Conservation (phyloP, 35 echinoderm and acorn worm species). For the Apostichopus parvimensis region DNA sequence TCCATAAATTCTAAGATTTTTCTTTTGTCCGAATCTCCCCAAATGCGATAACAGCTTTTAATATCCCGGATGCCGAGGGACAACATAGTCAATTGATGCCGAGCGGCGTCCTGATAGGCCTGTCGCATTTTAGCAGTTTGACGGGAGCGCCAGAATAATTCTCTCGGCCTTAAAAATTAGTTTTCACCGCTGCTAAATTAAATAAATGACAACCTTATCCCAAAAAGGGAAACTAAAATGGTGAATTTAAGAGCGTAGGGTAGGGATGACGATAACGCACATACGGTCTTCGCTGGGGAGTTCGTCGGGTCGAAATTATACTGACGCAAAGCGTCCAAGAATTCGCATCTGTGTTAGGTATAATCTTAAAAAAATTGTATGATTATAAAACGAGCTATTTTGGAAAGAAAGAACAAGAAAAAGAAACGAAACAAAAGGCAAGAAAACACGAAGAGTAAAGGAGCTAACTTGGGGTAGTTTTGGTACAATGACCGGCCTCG, state of each 20-base stretch:
- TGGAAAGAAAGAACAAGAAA: neutral
- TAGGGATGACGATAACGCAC: slow-evolving; percentile 44
- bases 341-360: slow-evolving; percentile 27
- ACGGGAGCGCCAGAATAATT: slow-evolving; percentile 41
- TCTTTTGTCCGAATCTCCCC: slow-evolving; percentile 50
- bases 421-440: neutral
- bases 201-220: slow-evolving; percentile 60
- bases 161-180: slow-evolving; percentile 56
- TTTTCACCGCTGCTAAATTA: slow-evolving; percentile 62
- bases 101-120: slow-evolving; percentile 20
- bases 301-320: neutral
- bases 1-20: slow-evolving; percentile 52
- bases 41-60: slow-evolving; percentile 58
- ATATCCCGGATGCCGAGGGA: slow-evolving; percentile 48
- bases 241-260: slow-evolving; percentile 43
- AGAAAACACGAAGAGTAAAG: neutral
- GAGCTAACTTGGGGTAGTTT: neutral
- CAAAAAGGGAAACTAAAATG: slow-evolving; percentile 36
- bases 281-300: slow-evolving; percentile 39
- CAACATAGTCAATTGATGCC: slow-evolving; percentile 33
- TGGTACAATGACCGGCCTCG: neutral
- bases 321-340: slow-evolving; percentile 50
- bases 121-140: slow-evolving; percentile 24
- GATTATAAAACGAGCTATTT: neutral
- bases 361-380: slow-evolving; percentile 7